Evolutionary conservation across 2,888 invertebrate species (phyloP), one percentile per base, ranked within the genome.

Genomic region (Glaucopsyche alexis): DNA sequence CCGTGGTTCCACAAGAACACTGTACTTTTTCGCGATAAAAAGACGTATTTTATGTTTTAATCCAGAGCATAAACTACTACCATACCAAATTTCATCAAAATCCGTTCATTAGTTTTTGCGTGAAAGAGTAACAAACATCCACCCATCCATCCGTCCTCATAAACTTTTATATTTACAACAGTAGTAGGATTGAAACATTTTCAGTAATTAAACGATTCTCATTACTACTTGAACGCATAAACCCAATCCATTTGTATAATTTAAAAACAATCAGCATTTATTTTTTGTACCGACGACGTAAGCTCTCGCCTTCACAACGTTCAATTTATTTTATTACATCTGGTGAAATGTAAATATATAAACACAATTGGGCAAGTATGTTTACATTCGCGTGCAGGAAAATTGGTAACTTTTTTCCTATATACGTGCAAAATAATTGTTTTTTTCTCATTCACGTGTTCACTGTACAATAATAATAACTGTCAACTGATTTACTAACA

Each of bases 291-390:
- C 49, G 29, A 49, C 49, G 29, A 49, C 29, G 49, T 69, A 49
- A 69, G 69, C 69, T 16, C 69, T 49, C 47, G 47, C 47, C 69
- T 69, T 16, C 13, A 49, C 16, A 45, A 67, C 67, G 40, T 69
- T 69, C 49, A 69, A 69, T 69, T 69, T 69, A 69, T 69, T 69
- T 69, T 49, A 69, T 69, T 69, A 49, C 69, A 45, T 69, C 69
- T 49, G 69, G 69, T 69, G 47, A 69, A 16, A 49, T 67, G 67
- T 69, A 49, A 69, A 69, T 69, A 47, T 14, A 60, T 38, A 60
- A 60, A 60, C 60, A 38, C 29, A 38, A 60, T 60, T 60, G 14
- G 11, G 14, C 60, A 60, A 60, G 29, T 29, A 60, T 60, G 29
- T 60, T 60, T 47, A 66, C 66, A 65, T 65, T 65, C 38, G 40